phyloP scores from a whole-genome alignment of 2,797 vertebrate species.

The Rhabdophis nuchalis region DNA sequence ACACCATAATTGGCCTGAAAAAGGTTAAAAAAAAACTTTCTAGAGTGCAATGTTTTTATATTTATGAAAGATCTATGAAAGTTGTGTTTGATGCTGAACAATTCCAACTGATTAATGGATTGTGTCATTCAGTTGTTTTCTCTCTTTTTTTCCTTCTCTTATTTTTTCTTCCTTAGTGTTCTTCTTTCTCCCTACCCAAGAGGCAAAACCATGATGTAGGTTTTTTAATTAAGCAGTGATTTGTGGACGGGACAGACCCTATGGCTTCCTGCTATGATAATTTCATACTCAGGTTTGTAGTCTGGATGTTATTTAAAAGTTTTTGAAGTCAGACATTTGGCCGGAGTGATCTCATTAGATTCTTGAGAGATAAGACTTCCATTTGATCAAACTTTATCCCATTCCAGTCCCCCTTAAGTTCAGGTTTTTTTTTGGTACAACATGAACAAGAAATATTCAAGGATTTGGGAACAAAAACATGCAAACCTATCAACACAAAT shows the following conservation, averaged over 20 bases:
- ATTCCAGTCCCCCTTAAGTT: not conserved
- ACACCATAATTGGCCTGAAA: not conserved
- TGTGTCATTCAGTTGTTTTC: not conserved
- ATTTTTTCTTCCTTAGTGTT: not conserved
- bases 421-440: not conserved
- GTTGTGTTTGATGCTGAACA: not conserved
- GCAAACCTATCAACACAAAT: not conserved
- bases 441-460: not conserved
- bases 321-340: not conserved
- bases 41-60: not conserved
- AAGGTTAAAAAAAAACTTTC: not conserved
- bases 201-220: not conserved
- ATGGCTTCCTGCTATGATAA: not conserved
- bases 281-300: not conserved
- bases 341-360: not conserved
- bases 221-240: not conserved
- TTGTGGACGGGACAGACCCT: not conserved
- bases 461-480: not conserved
- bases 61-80: not conserved
- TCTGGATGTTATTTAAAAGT: not conserved
- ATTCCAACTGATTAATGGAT: not conserved
- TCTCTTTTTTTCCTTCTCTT: not conserved
- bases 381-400: not conserved
- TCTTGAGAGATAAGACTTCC: not conserved
- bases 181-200: not conserved